Base-by-base conservation (phyloP, 2,888 invertebrate genomes). In the Acheta domesticus region DNA sequence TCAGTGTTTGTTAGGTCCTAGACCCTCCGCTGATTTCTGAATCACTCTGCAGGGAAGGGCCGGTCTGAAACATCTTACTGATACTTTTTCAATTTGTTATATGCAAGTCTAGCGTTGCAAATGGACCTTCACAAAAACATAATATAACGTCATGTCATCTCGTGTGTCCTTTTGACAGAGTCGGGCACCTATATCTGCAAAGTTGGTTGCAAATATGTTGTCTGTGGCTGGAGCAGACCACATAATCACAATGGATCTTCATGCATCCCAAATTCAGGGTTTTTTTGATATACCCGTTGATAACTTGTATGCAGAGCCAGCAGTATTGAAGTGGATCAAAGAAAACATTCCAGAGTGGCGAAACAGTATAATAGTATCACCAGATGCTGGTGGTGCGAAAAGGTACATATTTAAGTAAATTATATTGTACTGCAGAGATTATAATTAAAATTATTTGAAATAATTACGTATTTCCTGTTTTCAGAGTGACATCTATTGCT, bases 261-360 rank as follows among this genome's bases (percentile, higher is more conserved):
- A 98, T 87, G 97, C 97, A 14, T 96, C 96, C 23, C 97, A 98
- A 89, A 98, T 98, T 84, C 97, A 97, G 89, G 97, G 97, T 80
- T 97, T 97, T n/a, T 97, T 97, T 86, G 97, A 97, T 89, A 97
- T 98, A 86, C 97, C 98, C 74, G 97, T 98, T 79, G 98, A 98
- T 88, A 98, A 98, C 89, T 89, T 98, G 84, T 97, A 96, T 87
- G 97, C 97, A 21, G 97, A 98, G 86, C 98, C 97, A 48, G 97
- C 97, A 0, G 97, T 98, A 3, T 88, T 97, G 79, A 97, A 97
- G 86, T 98, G 97, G 96, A 97, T 98, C 84, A 94, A 93, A 86
- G 97, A 97, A 85, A 96, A 96, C 86, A 97, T 98, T 85, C 91
- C 92, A 74, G 96, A 97, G 85, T 97, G 96, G 96, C 91, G 94